Conservation (phyloP, 2,113 vertebrate genomes). For the Myocastor coypus region DNA sequence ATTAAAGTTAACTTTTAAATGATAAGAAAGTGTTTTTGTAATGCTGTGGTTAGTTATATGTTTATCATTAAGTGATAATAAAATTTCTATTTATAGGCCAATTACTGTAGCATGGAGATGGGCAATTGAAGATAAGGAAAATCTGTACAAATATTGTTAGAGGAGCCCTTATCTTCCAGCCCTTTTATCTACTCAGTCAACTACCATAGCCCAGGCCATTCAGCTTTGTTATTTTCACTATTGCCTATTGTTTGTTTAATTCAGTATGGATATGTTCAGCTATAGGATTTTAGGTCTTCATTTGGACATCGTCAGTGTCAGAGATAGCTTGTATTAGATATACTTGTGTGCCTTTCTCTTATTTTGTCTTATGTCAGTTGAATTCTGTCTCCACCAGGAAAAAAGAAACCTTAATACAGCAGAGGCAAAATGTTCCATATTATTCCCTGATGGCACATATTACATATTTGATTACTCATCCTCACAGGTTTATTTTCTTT, state of each 20-base stretch:
- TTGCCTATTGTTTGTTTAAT: not conserved
- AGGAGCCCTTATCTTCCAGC: not conserved
- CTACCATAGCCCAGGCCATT: not conserved
- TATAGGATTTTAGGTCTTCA: not conserved
- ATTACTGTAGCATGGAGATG: not conserved
- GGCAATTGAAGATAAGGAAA: not conserved
- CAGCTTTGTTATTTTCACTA: not conserved
- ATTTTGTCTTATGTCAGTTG: not conserved
- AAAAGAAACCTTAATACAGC: not conserved
- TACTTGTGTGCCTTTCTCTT: not conserved
- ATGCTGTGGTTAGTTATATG: constrained; percentile 14
- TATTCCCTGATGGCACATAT: not conserved
- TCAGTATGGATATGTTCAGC: not conserved
- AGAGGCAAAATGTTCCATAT: not conserved
- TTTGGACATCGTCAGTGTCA: not conserved
- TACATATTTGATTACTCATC: constrained; percentile 5
- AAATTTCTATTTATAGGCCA: constrained; percentile 45
- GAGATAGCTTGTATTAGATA: not conserved
- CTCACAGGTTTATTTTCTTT: not conserved
- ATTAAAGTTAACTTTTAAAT: constrained; percentile 55
- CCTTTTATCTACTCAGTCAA: not conserved
- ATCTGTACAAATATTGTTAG: not conserved
- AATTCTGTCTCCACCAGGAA: not conserved
- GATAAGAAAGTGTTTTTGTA: not conserved
- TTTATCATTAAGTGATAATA: not conserved